phyloP scores from a whole-genome alignment of 2,113 vertebrate genomes.

The Hippocampus abdominalis region DNA sequence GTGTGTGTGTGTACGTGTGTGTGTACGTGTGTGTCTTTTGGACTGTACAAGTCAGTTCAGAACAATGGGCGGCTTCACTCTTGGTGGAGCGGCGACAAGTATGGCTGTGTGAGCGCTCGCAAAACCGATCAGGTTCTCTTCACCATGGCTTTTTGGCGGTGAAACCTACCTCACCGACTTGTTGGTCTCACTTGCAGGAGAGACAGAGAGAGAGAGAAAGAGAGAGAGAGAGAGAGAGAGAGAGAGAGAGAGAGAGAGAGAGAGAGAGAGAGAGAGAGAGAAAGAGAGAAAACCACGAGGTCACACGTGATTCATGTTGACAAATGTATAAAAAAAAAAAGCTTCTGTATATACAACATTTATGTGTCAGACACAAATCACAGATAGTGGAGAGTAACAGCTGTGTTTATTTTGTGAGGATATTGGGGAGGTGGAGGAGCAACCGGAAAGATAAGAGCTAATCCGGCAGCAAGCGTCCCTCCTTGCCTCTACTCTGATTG shows the following conservation, averaged over 20 bases:
- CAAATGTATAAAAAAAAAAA: conserved; percentile 45
- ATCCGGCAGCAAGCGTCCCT: conserved; percentile 24
- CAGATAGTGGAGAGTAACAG: conserved; percentile 54
- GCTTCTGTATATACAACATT: conserved; percentile 53
- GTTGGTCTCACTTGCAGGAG: conserved; percentile 18
- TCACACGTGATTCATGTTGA: conserved; percentile 28
- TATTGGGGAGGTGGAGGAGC: conserved; percentile 34
- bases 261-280: too few species aligned
- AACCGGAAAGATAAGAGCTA: conserved; percentile 29
- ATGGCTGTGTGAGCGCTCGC: conserved; percentile 51
- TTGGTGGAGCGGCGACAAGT: conserved; percentile 28
- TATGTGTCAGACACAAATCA: conserved; percentile 50
- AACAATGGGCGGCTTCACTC: conserved; percentile 26
- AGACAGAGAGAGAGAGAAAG: conserved; percentile 4
- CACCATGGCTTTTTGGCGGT: conserved; percentile 60
- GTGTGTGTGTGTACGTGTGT: conserved; percentile 44
- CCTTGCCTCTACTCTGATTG: conserved; percentile 11
- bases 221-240: background rate
- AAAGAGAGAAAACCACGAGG: conserved; percentile 12
- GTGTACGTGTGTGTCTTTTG: background rate
- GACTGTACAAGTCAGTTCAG: conserved; percentile 55
- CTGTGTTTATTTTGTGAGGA: conserved; percentile 65
- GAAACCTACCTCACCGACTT: conserved; percentile 37
- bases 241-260: background rate
- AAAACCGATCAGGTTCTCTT: conserved; percentile 42